Evolutionary conservation across 2,797 vertebrate genomes (phyloP).

Genomic region (Protosalanx chinensis): DNA sequence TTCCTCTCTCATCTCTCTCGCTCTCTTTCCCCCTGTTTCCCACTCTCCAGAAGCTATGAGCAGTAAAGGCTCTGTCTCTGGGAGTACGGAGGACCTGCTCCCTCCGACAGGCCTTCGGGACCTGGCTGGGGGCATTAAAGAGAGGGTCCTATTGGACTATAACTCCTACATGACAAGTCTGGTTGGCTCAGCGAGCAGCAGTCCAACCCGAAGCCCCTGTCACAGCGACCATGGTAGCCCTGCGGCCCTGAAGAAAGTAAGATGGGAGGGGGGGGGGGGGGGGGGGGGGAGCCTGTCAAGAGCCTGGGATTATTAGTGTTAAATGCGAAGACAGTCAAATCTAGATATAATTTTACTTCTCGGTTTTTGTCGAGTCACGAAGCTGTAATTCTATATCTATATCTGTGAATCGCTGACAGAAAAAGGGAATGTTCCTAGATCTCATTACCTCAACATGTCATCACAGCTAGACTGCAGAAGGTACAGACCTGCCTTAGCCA

Average conservation of each 20-base stretch:
- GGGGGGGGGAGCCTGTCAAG: no score
- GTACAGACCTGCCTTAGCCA: constrained; percentile 25
- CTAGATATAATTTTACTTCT: no score
- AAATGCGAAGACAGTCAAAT: no score
- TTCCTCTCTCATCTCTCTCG: background rate
- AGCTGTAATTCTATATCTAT: background rate
- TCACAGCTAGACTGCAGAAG: no score
- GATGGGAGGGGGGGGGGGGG: no score
- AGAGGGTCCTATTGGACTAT: constrained; percentile 79
- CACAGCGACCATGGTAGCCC: constrained; percentile 62
- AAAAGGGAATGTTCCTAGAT: no score
- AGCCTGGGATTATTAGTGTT: background rate
- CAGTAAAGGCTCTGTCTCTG: constrained; percentile 56
- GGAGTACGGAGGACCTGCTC: constrained; percentile 67
- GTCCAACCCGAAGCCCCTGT: constrained; percentile 61
- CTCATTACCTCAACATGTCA: no score
- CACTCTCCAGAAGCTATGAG: constrained; percentile 43
- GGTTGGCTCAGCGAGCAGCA: constrained; percentile 47
- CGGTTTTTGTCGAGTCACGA: no score
- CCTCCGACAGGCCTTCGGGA: constrained; percentile 53
- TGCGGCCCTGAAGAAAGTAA: constrained; percentile 51
- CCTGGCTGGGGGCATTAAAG: constrained; percentile 42
- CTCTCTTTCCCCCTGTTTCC: background rate
- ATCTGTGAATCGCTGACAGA: no score
- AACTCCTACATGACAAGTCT: constrained; percentile 77